Conservation (phyloP, 2,797 vertebrate genomes). For the Megaceryle alcyon region DNA sequence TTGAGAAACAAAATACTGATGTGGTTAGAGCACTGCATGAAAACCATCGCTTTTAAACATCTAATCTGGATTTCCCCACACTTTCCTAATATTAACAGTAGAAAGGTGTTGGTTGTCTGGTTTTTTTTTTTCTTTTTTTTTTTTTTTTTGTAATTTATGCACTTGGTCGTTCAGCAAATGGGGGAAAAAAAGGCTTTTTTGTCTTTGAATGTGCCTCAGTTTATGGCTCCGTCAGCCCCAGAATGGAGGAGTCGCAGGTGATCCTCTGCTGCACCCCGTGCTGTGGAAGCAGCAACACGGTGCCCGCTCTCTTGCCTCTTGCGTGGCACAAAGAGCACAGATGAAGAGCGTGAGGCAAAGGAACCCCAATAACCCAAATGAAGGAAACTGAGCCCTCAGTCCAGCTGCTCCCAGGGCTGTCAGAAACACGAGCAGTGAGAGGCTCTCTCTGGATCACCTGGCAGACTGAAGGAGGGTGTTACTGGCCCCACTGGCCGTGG, state of each 20-base stretch:
- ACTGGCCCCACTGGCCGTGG: not conserved
- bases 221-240: not conserved
- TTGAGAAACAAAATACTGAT: conserved; percentile 12
- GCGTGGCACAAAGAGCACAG: not conserved
- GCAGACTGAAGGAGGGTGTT: not conserved
- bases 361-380: not conserved
- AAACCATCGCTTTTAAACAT: conserved; percentile 3
- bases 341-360: not conserved
- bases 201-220: not conserved
- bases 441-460: not conserved
- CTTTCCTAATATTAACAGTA: not conserved
- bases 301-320: not conserved
- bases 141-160: not conserved
- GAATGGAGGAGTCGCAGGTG: accelerated
- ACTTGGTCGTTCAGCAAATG: not conserved
- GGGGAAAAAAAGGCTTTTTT: too few relatives aligned
- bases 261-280: accelerated
- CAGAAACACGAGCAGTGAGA: not conserved
- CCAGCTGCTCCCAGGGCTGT: not conserved
- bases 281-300: not conserved
- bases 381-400: not conserved
- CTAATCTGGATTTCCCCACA: not conserved
- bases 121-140: not conserved
- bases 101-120: not conserved
- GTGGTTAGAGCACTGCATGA: not conserved